A percentile compares a stretch with the other conserved stretches of the same genome.
Conservation (phyloP, 2,797 vertebrate genomes). For the Peromyscus attwateri region DNA sequence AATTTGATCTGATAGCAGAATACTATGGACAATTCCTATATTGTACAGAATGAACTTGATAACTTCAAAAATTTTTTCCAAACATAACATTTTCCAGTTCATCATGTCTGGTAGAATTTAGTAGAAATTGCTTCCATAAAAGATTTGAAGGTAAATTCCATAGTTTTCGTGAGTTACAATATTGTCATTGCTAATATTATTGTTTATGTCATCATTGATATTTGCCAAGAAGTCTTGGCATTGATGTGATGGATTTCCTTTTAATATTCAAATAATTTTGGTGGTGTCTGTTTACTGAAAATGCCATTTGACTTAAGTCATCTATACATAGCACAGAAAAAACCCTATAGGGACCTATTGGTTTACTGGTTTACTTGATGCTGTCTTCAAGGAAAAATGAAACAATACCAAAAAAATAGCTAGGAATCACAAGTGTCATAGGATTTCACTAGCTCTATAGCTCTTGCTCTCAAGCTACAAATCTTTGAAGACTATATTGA, state of each 20-base stretch:
- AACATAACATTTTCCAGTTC: slow-evolving; percentile 41
- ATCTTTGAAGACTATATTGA: slow-evolving; percentile 47
- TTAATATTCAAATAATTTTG: slow-evolving; percentile 57
- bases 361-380: slow-evolving; percentile 67
- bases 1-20: slow-evolving; percentile 69
- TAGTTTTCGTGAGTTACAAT: slow-evolving; percentile 48
- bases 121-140: slow-evolving; percentile 38
- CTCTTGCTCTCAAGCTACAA: slow-evolving; percentile 55
- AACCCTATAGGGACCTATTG: not conserved
- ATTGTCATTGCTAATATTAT: slow-evolving; percentile 40
- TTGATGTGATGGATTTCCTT: slow-evolving; percentile 58
- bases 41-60: slow-evolving; percentile 46
- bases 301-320: not conserved
- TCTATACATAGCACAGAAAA: slow-evolving; percentile 27
- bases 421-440: slow-evolving; percentile 26
- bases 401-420: slow-evolving; percentile 53
- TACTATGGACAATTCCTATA: not conserved
- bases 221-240: slow-evolving; percentile 58
- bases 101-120: slow-evolving; percentile 1
- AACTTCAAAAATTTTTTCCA: slow-evolving; percentile 51
- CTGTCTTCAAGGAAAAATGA: slow-evolving; percentile 15
- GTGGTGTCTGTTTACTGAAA: slow-evolving; percentile 42
- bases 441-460: slow-evolving; percentile 56
- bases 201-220: slow-evolving; percentile 53
- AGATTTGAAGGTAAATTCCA: slow-evolving; percentile 60